These are phyloP conservation scores for Sicus ferrugineus DNA, from an alignment of 2,888 invertebrate species.

Conservation along the genomic window DNA sequence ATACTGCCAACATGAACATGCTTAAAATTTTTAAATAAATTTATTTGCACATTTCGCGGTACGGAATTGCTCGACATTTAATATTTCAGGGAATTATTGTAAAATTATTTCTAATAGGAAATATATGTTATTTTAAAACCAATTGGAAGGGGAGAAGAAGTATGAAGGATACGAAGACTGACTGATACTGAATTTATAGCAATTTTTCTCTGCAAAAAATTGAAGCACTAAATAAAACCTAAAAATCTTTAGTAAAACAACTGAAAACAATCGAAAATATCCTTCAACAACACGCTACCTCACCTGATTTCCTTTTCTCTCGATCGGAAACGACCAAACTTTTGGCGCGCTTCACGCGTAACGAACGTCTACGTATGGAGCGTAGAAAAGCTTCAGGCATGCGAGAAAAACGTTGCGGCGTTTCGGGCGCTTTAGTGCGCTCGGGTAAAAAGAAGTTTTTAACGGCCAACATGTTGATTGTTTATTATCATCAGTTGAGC, in stretches of 20 bases:
- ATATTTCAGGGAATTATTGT: too few species aligned
- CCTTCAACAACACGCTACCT: constrained; percentile 63
- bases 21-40: too few species aligned
- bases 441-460: constrained; percentile 79
- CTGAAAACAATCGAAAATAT: background rate
- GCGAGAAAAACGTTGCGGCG: constrained; percentile 69
- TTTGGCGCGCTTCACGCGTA: constrained; percentile 78
- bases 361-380: constrained; percentile 74
- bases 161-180: too few species aligned
- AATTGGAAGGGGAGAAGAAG: too few species aligned
- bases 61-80: too few species aligned
- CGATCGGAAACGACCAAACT: constrained; percentile 73
- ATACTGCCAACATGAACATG: too few species aligned
- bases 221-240: background rate
- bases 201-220: background rate
- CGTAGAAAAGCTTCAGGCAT: constrained; percentile 80
- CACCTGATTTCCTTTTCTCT: constrained; percentile 83
- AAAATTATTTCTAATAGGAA: too few species aligned
- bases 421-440: constrained; percentile 67
- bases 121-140: too few species aligned
- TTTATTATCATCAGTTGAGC: too few species aligned
- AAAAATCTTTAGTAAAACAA: background rate
- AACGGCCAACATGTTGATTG: constrained; percentile 71
- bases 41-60: too few species aligned
- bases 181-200: too few species aligned